Evolutionary conservation across 2,888 invertebrate species (phyloP), one percentile per base, ranked within the genome.

Genomic region (Disparrhopalites patrizii): DNA sequence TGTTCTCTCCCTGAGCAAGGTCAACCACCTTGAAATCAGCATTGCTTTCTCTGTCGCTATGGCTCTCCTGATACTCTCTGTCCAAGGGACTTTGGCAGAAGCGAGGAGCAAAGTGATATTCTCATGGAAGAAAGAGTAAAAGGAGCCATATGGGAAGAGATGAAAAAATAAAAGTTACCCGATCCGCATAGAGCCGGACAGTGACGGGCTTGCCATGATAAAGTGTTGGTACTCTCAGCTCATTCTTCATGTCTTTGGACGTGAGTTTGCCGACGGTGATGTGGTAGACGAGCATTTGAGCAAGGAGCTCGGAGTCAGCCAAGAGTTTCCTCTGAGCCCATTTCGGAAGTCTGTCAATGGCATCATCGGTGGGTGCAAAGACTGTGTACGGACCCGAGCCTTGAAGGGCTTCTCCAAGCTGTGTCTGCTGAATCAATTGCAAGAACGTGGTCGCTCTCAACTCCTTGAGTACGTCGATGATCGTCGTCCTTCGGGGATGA

Each of bases 311-410:
- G 18, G 75, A 71, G 55, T 75, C 73, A 3, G 71, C 68, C 8
- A 73, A 66, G 1, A 75, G 67, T 50, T 70, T 70, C 62, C 75
- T 66, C 62, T 74, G 74, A 25, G 75, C 75, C 72, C 73, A 73
- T 63, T 74, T 73, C 31, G 75, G 73, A 47, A 75, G 62, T 43
- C 75, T 67, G 70, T 75, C 75, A 62, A 75, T 73, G 18, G 75
- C 75, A 66, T 75, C 75, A 55, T 75, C 75, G 25, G 75, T 75
- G 15, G 75, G 75, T 8, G 73, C 75, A 61, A 75, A 75, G 20
- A 75, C 75, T 4, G 75, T 75, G 50, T 74, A 75, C 23, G 75
- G 75, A 1, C 75, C 75, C 36, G 73, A 71, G 31, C 74, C 73
- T 67, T 75, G 73, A 10, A 75, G 58, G 0, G 73, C 73, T 2